A percentile compares a stretch with the other conserved stretches of the same genome.
Evolutionary conservation across 1,140 invertebrate species (phyloP).

Genomic region (Drosophila mojavensis): DNA sequence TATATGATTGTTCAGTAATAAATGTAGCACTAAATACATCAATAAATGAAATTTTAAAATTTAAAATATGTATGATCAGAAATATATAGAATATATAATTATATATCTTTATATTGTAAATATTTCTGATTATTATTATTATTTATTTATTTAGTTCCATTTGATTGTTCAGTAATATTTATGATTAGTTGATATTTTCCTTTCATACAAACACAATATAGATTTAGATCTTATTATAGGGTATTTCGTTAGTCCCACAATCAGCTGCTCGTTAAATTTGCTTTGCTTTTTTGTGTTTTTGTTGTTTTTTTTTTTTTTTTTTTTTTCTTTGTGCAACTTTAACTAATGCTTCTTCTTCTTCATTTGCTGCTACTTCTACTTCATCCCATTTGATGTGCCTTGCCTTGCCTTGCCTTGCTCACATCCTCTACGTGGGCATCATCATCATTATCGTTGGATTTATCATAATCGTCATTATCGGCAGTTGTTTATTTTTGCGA

Average conservation of each 20-base stretch:
- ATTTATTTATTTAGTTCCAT: no score
- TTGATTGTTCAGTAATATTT: no score
- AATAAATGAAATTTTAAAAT: no score
- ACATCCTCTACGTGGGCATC: slow-evolving; percentile 33
- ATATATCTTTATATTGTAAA: no score
- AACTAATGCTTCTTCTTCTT: slow-evolving; percentile 7
- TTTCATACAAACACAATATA: no score
- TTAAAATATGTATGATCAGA: no score
- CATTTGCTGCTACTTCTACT: slow-evolving; percentile 2
- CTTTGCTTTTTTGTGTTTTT: background rate
- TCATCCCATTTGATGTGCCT: slow-evolving; percentile 5
- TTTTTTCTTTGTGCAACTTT: background rate
- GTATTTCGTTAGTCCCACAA: background rate
- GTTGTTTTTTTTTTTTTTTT: background rate
- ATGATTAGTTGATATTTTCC: no score
- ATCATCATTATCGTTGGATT: slow-evolving; percentile 17
- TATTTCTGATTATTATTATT: no score
- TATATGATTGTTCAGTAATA: no score
- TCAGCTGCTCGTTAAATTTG: background rate
- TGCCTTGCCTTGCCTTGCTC: slow-evolving; percentile 2
- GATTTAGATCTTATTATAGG: background rate
- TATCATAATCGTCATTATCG: slow-evolving; percentile 45
- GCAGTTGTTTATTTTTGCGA: slow-evolving; percentile 46
- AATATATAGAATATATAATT: no score
- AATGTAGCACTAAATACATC: no score